Evolutionary conservation across 2,888 invertebrate genomes (phyloP), one percentile per base, ranked within the genome.

Genomic region (Invenusta paracnida): DNA sequence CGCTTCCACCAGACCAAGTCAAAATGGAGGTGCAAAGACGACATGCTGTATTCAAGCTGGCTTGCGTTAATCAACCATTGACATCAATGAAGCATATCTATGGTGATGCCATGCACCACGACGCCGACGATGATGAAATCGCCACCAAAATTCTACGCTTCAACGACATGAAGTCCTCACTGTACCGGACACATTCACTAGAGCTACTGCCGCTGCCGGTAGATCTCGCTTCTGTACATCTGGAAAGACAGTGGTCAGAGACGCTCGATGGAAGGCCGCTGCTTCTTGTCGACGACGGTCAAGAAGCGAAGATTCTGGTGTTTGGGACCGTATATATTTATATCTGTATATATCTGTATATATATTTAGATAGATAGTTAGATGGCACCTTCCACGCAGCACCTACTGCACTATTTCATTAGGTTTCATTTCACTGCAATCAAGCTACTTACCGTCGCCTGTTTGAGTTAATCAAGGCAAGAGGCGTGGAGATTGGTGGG

Each of bases 331-430:
- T 11, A 17, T 5, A 5, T 17, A 48, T n/a, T n/a, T n/a, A n/a
- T n/a, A n/a, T n/a, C n/a, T n/a, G n/a, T n/a, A n/a, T n/a, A n/a
- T n/a, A n/a, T n/a, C n/a, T n/a, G n/a, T n/a, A n/a, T n/a, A n/a
- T n/a, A n/a, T n/a, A n/a, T n/a, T n/a, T n/a, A n/a, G n/a, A n/a
- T n/a, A n/a, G n/a, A 17, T 48, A 48, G 5, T 11, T 48, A 17
- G 48, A 48, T 48, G 48, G 17, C 17, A 11, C 81, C 2, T 27
- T 79, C 17, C 25, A n/a, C 25, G 81, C 81, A 79, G 25, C 28
- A 23, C 25, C 81, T 79, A 28, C 81, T 23, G n/a, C n/a, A n/a
- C 25, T 79, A 79, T 79, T 79, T 79, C 81, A 79, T 27, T n/a
- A n/a, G n/a, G n/a, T n/a, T n/a, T n/a, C n/a, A n/a, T n/a, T n/a